phyloP scores from a whole-genome alignment of 2,888 invertebrate species.

The Eupelmus urozonus region DNA sequence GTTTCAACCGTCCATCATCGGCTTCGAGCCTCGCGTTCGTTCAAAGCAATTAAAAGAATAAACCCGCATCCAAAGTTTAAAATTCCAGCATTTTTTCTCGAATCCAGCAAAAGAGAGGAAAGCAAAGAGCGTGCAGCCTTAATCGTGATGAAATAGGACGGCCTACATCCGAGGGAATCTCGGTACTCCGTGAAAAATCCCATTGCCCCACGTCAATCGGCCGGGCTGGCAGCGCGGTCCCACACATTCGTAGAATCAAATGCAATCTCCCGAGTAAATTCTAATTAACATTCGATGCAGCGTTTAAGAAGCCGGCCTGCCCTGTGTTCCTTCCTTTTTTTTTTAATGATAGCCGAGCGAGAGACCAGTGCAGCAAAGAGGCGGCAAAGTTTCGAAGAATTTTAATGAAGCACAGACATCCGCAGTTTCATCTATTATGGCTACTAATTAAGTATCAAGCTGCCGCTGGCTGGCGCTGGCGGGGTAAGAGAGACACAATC shows the following conservation, averaged over 20 bases:
- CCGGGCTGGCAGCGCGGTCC: background rate
- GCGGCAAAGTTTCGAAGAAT: conserved; percentile 41
- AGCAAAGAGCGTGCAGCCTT: background rate
- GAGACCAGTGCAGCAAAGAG: background rate
- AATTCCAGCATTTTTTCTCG: no score
- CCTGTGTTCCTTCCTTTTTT: background rate
- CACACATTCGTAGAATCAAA: conserved; percentile 10
- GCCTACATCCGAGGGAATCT: conserved; percentile 20
- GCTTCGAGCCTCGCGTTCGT: no score
- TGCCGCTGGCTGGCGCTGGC: no score
- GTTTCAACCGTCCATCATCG: no score
- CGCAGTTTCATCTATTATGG: conserved; percentile 41
- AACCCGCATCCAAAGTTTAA: no score
- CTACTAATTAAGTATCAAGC: conserved; percentile 39
- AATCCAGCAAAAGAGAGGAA: no score
- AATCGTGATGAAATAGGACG: conserved; percentile 5
- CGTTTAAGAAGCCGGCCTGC: conserved; percentile 14
- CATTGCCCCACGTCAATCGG: conserved; percentile 6
- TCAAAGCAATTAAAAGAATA: no score
- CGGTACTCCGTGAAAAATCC: conserved; percentile 2
- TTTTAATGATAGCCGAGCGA: background rate
- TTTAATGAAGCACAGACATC: conserved; percentile 48
- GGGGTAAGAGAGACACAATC: conserved; percentile 21
- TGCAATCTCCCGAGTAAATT: conserved; percentile 30
- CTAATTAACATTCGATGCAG: conserved; percentile 45